Evolutionary conservation across 2,797 vertebrate species (phyloP).

Genomic region (Oreochromis grahami): DNA sequence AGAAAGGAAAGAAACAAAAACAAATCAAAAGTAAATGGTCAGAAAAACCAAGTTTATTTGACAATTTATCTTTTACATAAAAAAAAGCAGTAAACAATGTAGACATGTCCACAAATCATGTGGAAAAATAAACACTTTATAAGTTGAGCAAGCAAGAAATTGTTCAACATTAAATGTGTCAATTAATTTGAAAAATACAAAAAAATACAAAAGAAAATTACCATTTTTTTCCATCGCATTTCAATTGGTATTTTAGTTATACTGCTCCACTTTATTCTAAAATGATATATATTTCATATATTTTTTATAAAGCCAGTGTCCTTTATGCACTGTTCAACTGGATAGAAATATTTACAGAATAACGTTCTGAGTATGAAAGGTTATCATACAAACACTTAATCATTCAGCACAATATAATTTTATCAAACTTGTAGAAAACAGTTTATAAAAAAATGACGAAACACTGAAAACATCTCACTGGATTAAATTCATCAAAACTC

Average conservation of each 20-base stretch:
- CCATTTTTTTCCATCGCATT: not conserved
- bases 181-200: not conserved
- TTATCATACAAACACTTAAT: not conserved
- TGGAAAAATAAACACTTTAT: not conserved
- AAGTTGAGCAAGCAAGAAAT: not conserved
- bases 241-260: accelerated
- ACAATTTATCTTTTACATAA: not conserved
- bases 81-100: not conserved
- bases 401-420: not conserved
- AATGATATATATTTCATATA: not conserved
- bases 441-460: not conserved
- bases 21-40: not conserved
- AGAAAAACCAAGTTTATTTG: not conserved
- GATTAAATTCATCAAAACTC: not conserved
- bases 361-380: accelerated
- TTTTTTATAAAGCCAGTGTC: not conserved
- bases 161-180: not conserved
- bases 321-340: not conserved
- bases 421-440: not conserved
- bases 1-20: not conserved
- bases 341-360: not conserved
- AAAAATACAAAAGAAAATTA: not conserved
- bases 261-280: not conserved
- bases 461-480: not conserved
- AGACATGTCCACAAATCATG: not conserved